Evolutionary conservation across 2,888 invertebrate genomes (phyloP).

Genomic region (Pemphredon lugubris): DNA sequence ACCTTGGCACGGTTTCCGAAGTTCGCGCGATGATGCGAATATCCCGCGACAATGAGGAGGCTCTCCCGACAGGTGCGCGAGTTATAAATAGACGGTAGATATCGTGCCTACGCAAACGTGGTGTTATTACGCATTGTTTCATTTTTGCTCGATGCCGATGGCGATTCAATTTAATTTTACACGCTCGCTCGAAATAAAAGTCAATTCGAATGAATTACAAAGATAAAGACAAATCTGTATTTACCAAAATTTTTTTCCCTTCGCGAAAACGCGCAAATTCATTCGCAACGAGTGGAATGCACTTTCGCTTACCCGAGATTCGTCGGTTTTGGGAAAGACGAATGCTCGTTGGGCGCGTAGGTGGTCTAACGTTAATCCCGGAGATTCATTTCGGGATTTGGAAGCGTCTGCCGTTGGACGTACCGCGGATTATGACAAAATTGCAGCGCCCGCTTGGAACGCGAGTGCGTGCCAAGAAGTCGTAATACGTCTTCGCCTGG

Average conservation of each 20-base stretch:
- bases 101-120: not conserved
- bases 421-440: slow-evolving; percentile 43
- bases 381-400: slow-evolving; percentile 32
- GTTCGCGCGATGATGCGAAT: slow-evolving; percentile 23
- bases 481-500: slow-evolving; percentile 63
- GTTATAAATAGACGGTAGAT: slow-evolving; percentile 33
- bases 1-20: slow-evolving; percentile 42
- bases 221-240: too few species aligned
- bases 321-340: not conserved
- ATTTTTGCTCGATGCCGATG: not conserved
- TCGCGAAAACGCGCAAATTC: too few species aligned
- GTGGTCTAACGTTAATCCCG: slow-evolving; percentile 44
- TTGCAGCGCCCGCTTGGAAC: slow-evolving; percentile 33
- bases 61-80: slow-evolving; percentile 27
- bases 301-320: too few species aligned
- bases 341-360: slow-evolving; percentile 25
- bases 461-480: slow-evolving; percentile 40
- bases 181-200: too few species aligned
- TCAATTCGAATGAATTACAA: too few species aligned
- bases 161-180: too few species aligned
- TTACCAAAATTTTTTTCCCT: too few species aligned
- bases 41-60: slow-evolving; percentile 28
- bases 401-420: slow-evolving; percentile 24
- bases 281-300: too few species aligned
- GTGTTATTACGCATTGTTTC: not conserved